Percentiles rank a stretch among this genome's conserved stretches.
Conservation (phyloP, 2,797 vertebrate species). For the Hybognathus amarus region DNA sequence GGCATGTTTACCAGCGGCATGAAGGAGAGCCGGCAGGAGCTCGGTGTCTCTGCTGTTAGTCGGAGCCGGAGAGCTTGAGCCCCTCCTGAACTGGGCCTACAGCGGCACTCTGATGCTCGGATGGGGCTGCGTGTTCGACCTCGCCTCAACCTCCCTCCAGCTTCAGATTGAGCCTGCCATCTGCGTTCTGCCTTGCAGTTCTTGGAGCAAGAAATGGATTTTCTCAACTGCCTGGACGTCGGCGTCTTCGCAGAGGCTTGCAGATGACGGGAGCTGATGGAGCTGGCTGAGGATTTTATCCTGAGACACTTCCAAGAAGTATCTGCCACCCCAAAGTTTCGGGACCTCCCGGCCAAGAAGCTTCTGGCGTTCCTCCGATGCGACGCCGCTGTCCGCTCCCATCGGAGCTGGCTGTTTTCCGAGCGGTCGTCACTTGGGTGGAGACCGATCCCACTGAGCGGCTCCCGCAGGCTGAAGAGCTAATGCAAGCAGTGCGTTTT, state of each 20-base stretch:
- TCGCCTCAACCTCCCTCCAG: constrained; percentile 82
- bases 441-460: constrained; percentile 74
- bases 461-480: constrained; percentile 69
- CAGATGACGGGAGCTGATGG: constrained; percentile 77
- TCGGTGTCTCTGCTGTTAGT: constrained; percentile 73
- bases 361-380: constrained; percentile 78
- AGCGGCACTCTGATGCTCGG: constrained; percentile 77
- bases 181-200: constrained; percentile 80
- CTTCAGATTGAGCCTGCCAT: constrained; percentile 85
- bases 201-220: constrained; percentile 77
- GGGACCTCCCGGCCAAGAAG: constrained; percentile 78
- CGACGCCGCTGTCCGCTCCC: constrained; percentile 81
- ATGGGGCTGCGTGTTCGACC: constrained; percentile 85
- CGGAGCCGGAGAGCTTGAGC: constrained; percentile 70
- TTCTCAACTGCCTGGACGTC: constrained; percentile 81
- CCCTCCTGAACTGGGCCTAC: constrained; percentile 84
- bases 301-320: constrained; percentile 84
- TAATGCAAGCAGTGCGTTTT: constrained; percentile 86
- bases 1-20: constrained; percentile 88
- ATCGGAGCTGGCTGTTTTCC: constrained; percentile 85
- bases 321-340: constrained; percentile 79
- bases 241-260: constrained; percentile 82
- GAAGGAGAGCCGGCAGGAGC: constrained; percentile 78
- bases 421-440: constrained; percentile 84
- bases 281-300: constrained; percentile 81